A percentile compares a stretch with the other conserved stretches of the same genome.
These are phyloP conservation scores for Xenentodon cancila DNA, from an alignment of 2,797 vertebrate species.

Conservation along the genomic window DNA sequence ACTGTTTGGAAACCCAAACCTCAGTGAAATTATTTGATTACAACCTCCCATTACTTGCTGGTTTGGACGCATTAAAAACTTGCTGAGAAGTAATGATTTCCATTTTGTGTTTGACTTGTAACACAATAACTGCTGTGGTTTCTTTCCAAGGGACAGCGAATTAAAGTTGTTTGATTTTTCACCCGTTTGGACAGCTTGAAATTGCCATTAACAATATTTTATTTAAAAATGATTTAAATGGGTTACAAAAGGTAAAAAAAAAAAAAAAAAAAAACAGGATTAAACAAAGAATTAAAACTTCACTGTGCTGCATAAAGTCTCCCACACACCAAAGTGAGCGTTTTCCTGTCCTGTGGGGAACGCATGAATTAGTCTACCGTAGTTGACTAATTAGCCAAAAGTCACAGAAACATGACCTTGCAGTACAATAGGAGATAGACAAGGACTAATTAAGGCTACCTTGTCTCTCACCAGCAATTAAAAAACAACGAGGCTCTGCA, in stretches of 20 bases:
- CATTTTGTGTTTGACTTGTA: slow-evolving; percentile 73
- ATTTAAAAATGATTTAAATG: slow-evolving; percentile 12
- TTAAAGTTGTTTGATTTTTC: slow-evolving; percentile 49
- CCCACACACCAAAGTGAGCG: slow-evolving; percentile 27
- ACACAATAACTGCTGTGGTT: slow-evolving; percentile 64
- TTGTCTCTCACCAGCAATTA: slow-evolving; percentile 77
- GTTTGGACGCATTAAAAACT: slow-evolving; percentile 73
- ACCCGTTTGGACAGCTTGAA: slow-evolving; percentile 47
- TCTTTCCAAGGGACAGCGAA: slow-evolving; percentile 50
- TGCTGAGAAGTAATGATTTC: slow-evolving; percentile 74
- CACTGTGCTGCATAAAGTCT: slow-evolving; percentile 47
- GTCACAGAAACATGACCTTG: slow-evolving; percentile 68
- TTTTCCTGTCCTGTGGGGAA: slow-evolving; percentile 45
- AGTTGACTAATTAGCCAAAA: slow-evolving; percentile 77
- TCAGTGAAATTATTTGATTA: slow-evolving; percentile 76
- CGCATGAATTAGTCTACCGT: slow-evolving; percentile 55
- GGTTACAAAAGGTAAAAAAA: slow-evolving; percentile 13
- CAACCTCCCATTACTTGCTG: slow-evolving; percentile 74
- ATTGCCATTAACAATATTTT: slow-evolving; percentile 32
- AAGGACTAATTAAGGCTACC: slow-evolving; percentile 75
- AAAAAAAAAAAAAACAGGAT: slow-evolving; percentile 10
- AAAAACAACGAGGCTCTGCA: slow-evolving; percentile 78
- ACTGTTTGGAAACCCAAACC: slow-evolving; percentile 75
- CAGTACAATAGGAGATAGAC: slow-evolving; percentile 66
- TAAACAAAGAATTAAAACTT: slow-evolving; percentile 61